Conservation (phyloP, 2,113 vertebrate genomes). For the Formicarius rufipectus region DNA sequence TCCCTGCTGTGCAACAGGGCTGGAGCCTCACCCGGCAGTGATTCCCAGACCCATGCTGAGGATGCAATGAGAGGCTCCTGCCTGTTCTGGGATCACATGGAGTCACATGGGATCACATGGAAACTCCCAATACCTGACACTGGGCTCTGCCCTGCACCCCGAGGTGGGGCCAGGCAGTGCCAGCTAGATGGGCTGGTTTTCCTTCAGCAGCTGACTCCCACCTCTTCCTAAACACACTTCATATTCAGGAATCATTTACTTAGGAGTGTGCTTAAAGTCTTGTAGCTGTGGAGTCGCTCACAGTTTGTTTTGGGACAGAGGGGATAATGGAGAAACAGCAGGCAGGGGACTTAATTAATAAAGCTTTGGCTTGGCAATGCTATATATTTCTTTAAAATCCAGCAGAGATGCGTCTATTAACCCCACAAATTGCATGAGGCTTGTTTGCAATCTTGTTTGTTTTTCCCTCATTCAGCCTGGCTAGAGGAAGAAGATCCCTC, state of each 20-base stretch:
- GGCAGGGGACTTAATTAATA: not conserved
- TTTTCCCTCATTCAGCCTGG: not conserved
- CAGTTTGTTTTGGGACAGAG: not conserved
- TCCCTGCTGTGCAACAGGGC: not conserved
- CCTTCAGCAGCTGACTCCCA: not conserved
- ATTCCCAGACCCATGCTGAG: rapidly evolving
- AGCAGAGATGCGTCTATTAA: not conserved
- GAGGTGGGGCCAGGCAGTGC: rapidly evolving
- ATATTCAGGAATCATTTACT: rapidly evolving
- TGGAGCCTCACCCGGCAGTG: rapidly evolving
- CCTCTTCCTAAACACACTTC: not conserved
- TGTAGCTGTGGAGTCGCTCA: rapidly evolving
- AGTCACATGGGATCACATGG: rapidly evolving
- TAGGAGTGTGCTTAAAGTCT: rapidly evolving
- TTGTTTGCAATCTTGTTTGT: not conserved
- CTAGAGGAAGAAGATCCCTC: not conserved
- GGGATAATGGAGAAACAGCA: not conserved
- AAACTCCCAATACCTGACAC: not conserved
- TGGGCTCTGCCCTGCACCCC: rapidly evolving
- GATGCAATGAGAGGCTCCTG: rapidly evolving
- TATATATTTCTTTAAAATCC: not conserved
- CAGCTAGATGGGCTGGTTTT: not conserved
- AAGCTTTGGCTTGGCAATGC: not conserved
- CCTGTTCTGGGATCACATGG: rapidly evolving
- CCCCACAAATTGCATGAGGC: not conserved